phyloP scores from a whole-genome alignment of 92 coral and sea anemone genomes.

The Heliopora coerulea region DNA sequence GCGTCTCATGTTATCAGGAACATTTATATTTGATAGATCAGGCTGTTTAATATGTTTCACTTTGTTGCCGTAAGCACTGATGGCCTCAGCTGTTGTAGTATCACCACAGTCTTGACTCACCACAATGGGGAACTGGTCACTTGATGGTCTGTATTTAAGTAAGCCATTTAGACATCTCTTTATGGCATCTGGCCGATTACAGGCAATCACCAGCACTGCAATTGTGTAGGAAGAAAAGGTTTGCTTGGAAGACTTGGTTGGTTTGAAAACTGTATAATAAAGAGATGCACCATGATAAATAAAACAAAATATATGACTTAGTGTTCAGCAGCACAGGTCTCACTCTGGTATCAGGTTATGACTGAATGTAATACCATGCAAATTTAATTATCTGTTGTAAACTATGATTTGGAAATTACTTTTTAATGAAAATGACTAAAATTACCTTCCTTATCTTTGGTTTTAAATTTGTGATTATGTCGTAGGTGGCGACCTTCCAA shows the following conservation, averaged over 20 bases:
- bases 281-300: background rate
- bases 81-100: conserved; percentile 66
- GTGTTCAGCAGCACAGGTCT: too few relatives aligned
- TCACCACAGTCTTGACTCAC: conserved; percentile 98
- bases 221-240: conserved; percentile 38
- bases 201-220: conserved; percentile 77
- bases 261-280: background rate
- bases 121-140: conserved; percentile 74
- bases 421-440: background rate
- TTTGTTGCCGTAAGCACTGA: conserved; percentile 63
- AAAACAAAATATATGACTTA: background rate
- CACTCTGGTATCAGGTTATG: too few relatives aligned
- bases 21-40: conserved; percentile 70
- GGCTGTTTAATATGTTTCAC: conserved; percentile 75
- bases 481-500: background rate
- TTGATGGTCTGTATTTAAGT: conserved; percentile 77
- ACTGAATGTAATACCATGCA: background rate
- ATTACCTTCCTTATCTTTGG: background rate
- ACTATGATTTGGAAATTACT: background rate
- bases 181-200: conserved; percentile 82
- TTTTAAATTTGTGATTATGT: background rate
- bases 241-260: background rate
- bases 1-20: conserved; percentile 73
- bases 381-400: background rate
- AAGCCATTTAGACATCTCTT: conserved; percentile 78